Evolutionary conservation across 1,140 invertebrate species (phyloP).

Genomic region (Drosophila navojoa): DNA sequence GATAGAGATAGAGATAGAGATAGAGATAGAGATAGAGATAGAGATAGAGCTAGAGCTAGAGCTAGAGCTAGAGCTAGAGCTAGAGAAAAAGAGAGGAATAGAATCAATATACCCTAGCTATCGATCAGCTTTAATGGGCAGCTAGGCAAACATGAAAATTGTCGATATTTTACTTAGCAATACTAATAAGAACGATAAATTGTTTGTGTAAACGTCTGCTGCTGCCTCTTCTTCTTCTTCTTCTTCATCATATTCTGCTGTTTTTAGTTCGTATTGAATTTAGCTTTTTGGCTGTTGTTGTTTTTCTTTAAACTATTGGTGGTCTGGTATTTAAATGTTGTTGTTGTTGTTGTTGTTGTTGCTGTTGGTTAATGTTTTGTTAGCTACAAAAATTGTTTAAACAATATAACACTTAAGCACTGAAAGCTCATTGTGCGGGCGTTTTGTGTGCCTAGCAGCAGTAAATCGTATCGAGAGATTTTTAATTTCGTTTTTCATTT

Average conservation of each 20-base stretch:
- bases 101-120: neutral
- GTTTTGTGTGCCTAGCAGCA: slow-evolving; percentile 19
- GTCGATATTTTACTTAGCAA: slow-evolving; percentile 69
- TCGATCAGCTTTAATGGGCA: neutral
- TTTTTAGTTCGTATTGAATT: slow-evolving; percentile 3
- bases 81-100: too few relatives aligned
- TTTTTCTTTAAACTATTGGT: slow-evolving; percentile 19
- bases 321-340: slow-evolving; percentile 27
- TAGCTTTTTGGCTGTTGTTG: slow-evolving; percentile 5
- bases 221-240: neutral
- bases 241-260: slow-evolving; percentile 12
- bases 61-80: too few relatives aligned
- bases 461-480: slow-evolving; percentile 36
- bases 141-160: slow-evolving; percentile 32
- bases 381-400: slow-evolving; percentile 54
- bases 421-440: slow-evolving; percentile 37
- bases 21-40: too few relatives aligned
- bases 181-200: slow-evolving; percentile 70
- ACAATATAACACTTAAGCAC: slow-evolving; percentile 44
- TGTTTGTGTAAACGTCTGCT: slow-evolving; percentile 35
- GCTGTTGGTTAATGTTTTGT: slow-evolving; percentile 38
- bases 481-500: slow-evolving; percentile 9
- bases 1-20: too few relatives aligned
- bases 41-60: too few relatives aligned
- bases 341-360: neutral